Conservation (phyloP, 2,888 invertebrate genomes). For the Dolichomitus sp. region DNA sequence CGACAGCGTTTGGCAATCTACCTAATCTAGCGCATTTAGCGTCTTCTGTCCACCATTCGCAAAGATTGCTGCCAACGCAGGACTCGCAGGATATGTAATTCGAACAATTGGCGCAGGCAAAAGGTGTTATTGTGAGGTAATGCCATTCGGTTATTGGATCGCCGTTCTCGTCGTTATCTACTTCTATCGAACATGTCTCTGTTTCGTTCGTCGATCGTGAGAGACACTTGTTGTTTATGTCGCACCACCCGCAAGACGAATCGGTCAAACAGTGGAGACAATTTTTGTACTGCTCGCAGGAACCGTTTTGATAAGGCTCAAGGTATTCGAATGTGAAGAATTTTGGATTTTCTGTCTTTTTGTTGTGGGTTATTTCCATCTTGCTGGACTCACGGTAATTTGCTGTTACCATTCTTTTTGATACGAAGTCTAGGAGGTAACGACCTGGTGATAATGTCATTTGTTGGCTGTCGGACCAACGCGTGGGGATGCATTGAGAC, state of each 20-base stretch:
- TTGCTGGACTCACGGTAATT: conserved; percentile 88
- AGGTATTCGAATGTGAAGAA: conserved; percentile 96
- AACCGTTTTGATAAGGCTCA: conserved; percentile 94
- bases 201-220: conserved; percentile 90
- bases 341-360: conserved; percentile 91
- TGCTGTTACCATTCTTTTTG: conserved; percentile 87
- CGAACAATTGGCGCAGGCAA: conserved; percentile 95
- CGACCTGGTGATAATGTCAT: conserved; percentile 88
- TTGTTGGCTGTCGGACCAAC: conserved; percentile 88
- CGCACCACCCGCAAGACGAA: conserved; percentile 97
- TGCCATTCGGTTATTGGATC: conserved; percentile 90
- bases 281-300: conserved; percentile 92
- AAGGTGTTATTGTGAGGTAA: conserved; percentile 93
- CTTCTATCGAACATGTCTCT: conserved; percentile 87
- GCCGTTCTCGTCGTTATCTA: conserved; percentile 87
- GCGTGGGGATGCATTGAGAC: conserved; percentile 90
- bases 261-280: conserved; percentile 96
- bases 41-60: conserved; percentile 98
- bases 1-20: conserved; percentile 90
- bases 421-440: conserved; percentile 90
- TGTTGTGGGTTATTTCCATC: conserved; percentile 94
- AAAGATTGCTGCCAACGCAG: conserved; percentile 91
- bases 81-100: conserved; percentile 96
- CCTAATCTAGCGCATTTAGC: conserved; percentile 95
- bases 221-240: conserved; percentile 91